Evolutionary conservation across 2,888 invertebrate species (phyloP).

Genomic region (Drosophila fungiperda): DNA sequence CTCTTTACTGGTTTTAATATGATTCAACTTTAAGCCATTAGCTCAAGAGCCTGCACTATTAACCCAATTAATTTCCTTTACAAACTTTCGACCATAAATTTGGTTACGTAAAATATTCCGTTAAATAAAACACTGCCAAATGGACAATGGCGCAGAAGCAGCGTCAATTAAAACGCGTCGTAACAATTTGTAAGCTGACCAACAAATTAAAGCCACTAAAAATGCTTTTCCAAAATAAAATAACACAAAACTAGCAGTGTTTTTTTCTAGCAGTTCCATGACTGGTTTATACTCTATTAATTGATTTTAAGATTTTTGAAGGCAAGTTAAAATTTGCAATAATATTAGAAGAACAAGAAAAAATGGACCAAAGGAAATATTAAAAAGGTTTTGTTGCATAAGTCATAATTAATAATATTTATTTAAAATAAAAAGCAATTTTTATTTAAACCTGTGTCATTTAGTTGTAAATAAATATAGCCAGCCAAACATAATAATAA

Average conservation of each 20-base stretch:
- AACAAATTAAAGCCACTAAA: constrained; percentile 54
- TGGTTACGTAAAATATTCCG: constrained; percentile 42
- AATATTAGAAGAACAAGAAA: neutral
- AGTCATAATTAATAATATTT: neutral
- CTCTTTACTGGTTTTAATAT: neutral
- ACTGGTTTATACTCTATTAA: constrained; percentile 25
- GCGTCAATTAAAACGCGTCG: constrained; percentile 57
- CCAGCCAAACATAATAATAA: neutral
- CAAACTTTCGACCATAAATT: constrained; percentile 43
- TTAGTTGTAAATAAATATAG: neutral
- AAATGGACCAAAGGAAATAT: neutral
- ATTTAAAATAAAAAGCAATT: neutral
- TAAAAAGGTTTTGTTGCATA: neutral
- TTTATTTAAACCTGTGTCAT: neutral
- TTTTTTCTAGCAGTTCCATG: neutral
- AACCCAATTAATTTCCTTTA: constrained; percentile 47
- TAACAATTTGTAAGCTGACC: constrained; percentile 59
- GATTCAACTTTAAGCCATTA: constrained; percentile 18
- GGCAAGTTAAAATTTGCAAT: neutral
- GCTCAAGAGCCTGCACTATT: constrained; percentile 27
- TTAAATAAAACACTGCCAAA: constrained; percentile 40
- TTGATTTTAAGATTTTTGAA: neutral
- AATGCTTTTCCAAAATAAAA: constrained; percentile 22
- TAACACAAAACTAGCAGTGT: neutral
- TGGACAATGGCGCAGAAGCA: constrained; percentile 27